A percentile compares a stretch with the other conserved stretches of the same genome.
These are phyloP conservation scores for Archilochus colubris DNA, from an alignment of 2,113 vertebrate species.

Conservation along the genomic window DNA sequence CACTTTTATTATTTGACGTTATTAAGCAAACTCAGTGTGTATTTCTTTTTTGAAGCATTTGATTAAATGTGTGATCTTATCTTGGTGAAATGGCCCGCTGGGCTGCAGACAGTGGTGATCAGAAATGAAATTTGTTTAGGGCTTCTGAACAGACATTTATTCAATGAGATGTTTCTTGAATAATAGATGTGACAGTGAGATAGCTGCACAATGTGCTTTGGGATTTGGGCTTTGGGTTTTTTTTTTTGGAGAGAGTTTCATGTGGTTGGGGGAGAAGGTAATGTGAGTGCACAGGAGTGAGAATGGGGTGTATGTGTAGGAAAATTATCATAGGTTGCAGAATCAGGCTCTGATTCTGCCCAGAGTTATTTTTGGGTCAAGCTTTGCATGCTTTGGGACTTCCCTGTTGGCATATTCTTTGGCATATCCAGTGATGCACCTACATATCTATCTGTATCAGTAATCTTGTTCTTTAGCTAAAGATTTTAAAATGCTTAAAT, in stretches of 20 bases:
- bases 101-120: slow-evolving; percentile 71
- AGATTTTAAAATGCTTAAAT: neutral
- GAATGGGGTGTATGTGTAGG: neutral
- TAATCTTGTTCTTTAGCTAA: neutral
- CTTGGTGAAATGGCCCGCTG: slow-evolving; percentile 73
- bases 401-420: neutral
- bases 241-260: neutral
- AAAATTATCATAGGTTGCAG: neutral
- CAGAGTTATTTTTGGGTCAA: neutral
- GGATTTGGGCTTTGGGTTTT: neutral
- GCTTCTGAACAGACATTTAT: slow-evolving; percentile 76
- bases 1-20: slow-evolving; percentile 71
- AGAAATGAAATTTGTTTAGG: slow-evolving; percentile 81
- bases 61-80: slow-evolving; percentile 80
- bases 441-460: neutral
- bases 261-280: neutral
- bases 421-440: neutral
- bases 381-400: neutral
- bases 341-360: neutral
- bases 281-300: neutral
- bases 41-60: slow-evolving; percentile 74
- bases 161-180: slow-evolving; percentile 75
- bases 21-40: slow-evolving; percentile 72
- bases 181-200: slow-evolving; percentile 74
- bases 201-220: neutral